Percentiles rank a stretch among this genome's conserved stretches.
phyloP scores from a whole-genome alignment of 2,888 invertebrate genomes.

The Blastobasis adustella region DNA sequence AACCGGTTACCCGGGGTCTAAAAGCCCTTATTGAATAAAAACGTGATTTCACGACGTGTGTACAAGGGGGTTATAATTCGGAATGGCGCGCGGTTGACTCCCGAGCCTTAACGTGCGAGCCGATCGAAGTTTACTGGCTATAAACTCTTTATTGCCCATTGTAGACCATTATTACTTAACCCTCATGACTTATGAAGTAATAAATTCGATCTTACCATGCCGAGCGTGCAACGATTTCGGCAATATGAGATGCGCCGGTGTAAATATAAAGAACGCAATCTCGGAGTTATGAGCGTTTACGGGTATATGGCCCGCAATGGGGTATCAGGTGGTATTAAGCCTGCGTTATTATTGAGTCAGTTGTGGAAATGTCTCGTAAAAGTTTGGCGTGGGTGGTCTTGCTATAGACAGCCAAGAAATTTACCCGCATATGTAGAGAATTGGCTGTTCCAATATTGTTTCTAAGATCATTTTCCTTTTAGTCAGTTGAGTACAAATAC shows the following conservation, averaged over 20 bases:
- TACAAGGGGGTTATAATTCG: conserved; percentile 31
- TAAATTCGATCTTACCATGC: conserved; percentile 65
- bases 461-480: too few species aligned
- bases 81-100: conserved; percentile 48
- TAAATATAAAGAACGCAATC: conserved; percentile 30
- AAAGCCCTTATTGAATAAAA: conserved; percentile 29
- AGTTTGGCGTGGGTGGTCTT: too few species aligned
- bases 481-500: too few species aligned
- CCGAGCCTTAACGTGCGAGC: conserved; percentile 47
- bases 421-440: too few species aligned
- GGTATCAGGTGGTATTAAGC: too few species aligned
- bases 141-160: conserved; percentile 73
- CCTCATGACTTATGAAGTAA: conserved; percentile 73
- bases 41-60: conserved; percentile 28
- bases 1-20: conserved; percentile 12
- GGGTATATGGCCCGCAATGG: neutral
- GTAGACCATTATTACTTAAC: conserved; percentile 73
- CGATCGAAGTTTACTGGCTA: conserved; percentile 70
- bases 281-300: neutral
- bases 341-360: too few species aligned
- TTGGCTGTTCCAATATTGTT: too few species aligned
- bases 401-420: too few species aligned
- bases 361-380: too few species aligned
- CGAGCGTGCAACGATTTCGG: conserved; percentile 41
- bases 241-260: conserved; percentile 26